Base-by-base conservation (phyloP, 1,140 invertebrate genomes). In the Eueides isabella region DNA sequence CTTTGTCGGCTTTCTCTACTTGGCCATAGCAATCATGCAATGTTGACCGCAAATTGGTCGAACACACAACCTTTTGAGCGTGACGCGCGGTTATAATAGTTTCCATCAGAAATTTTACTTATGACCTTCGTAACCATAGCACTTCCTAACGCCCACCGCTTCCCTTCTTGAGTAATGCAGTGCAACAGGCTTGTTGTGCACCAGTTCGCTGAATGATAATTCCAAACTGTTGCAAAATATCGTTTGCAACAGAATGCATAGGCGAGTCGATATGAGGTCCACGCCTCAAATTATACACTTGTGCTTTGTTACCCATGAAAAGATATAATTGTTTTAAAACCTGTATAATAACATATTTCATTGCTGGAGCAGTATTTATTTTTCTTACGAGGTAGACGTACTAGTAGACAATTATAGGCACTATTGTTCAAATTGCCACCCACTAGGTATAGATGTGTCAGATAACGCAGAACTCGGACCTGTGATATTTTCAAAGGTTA, bases 201-300 rank as follows among this genome's bases (percentile, higher is more conserved):
- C 91, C 80, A 91, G 84, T 92, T 91, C 85, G 83, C 80, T 80
- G 83, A 87, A 91, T 92, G 89, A 92, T 92, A 92, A 91, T 92
- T 90, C 87, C 85, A 79, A 89, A 86, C 82, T 83, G 67, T 92
- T 91, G 86, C 88, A 86, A 89, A 88, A 90, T 77, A 67, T 71
- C 63, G 69, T 84, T 90, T 86, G 90, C 89, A 90, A 90, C 77
- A 82, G 81, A 87, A 86, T 87, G 84, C 84, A 85, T 87, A 86
- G 79, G 83, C 85, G 81, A 87, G 77, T 83, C 85, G 81, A 90
- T 87, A 87, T 90, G 84, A 87, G 85, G 78, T 81, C 85, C 83
- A 90, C 88, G 87, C 90, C 90, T 86, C 84, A 87, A 91, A 90
- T 92, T 86, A 87, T 80, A 81, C 79, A 81, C 77, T 80, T 72